Evolutionary conservation across 2,888 invertebrate genomes (phyloP).

Genomic region (Eilema griseolum): DNA sequence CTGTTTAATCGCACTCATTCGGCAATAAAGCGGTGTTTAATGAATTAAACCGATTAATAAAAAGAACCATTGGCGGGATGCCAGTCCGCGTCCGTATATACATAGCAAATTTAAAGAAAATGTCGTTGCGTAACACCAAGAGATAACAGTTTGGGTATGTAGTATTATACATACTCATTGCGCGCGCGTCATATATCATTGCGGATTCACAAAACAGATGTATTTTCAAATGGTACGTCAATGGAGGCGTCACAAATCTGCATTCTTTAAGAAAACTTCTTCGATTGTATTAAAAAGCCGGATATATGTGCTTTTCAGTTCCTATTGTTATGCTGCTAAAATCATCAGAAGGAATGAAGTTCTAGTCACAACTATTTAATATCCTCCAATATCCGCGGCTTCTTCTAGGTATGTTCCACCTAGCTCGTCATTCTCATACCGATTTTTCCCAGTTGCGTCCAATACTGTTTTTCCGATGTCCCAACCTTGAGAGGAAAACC

Average conservation of each 20-base stretch:
- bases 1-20: constrained; percentile 74
- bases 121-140: constrained; percentile 74
- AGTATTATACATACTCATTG: constrained; percentile 19
- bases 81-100: constrained; percentile 82
- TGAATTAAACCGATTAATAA: constrained; percentile 85
- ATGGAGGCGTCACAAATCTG: constrained; percentile 9
- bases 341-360: neutral
- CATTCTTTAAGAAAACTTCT: neutral
- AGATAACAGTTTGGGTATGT: constrained; percentile 51
- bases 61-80: constrained; percentile 79
- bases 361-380: neutral
- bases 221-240: constrained; percentile 31
- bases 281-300: neutral
- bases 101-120: constrained; percentile 82
- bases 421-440: too few species aligned
- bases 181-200: constrained; percentile 41
- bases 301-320: neutral
- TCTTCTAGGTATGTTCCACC: too few species aligned
- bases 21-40: constrained; percentile 81
- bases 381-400: neutral
- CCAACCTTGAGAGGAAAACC: too few species aligned
- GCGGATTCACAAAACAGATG: constrained; percentile 29
- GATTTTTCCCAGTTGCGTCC: neutral
- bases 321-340: neutral
- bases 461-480: neutral